These are phyloP conservation scores for Ormyrus rosae DNA, from an alignment of 2,888 invertebrate species.

Conservation along the genomic window DNA sequence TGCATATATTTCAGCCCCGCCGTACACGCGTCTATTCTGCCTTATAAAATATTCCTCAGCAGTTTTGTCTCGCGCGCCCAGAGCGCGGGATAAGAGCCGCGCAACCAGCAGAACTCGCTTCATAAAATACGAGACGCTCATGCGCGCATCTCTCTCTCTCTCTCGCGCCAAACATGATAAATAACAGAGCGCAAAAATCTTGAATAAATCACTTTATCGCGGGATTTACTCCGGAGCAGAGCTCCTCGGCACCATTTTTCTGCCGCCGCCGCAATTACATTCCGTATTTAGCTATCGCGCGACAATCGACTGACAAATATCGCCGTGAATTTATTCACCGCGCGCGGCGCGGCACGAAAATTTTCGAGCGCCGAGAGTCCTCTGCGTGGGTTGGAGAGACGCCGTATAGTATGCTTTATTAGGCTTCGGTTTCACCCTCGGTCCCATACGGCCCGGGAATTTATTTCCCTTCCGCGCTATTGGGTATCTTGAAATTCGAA, in stretches of 20 bases:
- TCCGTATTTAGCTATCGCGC: too few relatives aligned
- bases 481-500: constrained; percentile 1
- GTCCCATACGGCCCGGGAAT: constrained; percentile 25
- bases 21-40: background rate
- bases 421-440: constrained; percentile 49
- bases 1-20: background rate
- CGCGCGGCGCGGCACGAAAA: background rate
- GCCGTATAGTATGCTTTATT: constrained; percentile 35
- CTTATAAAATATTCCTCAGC: background rate
- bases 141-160: background rate
- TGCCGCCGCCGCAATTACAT: too few relatives aligned
- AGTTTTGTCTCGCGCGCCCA: background rate
- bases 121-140: constrained; percentile 7
- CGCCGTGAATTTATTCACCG: background rate
- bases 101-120: background rate
- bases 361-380: too few relatives aligned
- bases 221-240: too few relatives aligned
- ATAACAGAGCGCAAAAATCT: background rate
- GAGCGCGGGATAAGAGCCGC: background rate
- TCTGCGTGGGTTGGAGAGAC: background rate
- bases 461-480: constrained; percentile 15
- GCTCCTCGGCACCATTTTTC: too few relatives aligned
- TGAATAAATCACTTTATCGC: background rate
- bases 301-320: too few relatives aligned
- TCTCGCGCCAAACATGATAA: background rate